Evolutionary conservation across 2,113 vertebrate genomes (phyloP).

Genomic region (Antidorcas marsupialis): DNA sequence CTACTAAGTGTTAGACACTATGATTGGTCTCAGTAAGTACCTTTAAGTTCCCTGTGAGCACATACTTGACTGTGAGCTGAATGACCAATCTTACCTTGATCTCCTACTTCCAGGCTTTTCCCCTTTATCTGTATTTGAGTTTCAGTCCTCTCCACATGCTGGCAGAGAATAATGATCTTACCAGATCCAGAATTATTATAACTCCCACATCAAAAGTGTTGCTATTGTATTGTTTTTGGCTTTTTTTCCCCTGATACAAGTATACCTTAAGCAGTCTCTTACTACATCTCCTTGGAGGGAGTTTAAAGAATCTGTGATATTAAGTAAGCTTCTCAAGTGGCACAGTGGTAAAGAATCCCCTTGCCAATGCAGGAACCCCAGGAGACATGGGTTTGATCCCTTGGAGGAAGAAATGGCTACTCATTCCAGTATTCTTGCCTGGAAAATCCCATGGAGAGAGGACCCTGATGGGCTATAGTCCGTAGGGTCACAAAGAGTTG

Average conservation of each 20-base stretch:
- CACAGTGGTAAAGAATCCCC: neutral
- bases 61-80: neutral
- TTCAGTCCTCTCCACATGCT: neutral
- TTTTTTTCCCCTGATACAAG: too few relatives aligned
- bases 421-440: neutral
- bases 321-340: neutral
- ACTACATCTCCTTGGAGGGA: neutral
- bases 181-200: neutral
- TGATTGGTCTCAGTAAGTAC: neutral
- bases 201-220: neutral
- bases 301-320: neutral
- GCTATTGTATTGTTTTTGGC: accelerated
- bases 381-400: neutral
- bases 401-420: neutral
- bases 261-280: neutral
- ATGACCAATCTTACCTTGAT: neutral
- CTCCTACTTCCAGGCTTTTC: accelerated
- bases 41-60: neutral
- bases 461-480: neutral
- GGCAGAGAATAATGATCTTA: neutral
- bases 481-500: accelerated
- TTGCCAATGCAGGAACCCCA: neutral
- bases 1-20: neutral
- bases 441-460: neutral
- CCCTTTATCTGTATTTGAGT: neutral